phyloP scores from a whole-genome alignment of 2,113 vertebrate species.

The Eurystomus gularis region DNA sequence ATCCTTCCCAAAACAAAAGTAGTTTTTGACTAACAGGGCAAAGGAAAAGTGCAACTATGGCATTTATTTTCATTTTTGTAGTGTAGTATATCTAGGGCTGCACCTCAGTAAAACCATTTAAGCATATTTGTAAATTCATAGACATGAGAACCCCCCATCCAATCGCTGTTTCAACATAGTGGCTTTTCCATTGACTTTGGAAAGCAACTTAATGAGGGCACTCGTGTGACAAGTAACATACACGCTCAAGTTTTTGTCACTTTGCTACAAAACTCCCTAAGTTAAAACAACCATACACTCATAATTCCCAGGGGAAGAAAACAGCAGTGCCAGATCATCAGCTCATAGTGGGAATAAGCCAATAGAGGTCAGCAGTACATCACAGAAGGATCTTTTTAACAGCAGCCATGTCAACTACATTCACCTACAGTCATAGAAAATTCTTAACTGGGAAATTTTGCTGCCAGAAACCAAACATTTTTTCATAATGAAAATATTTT shows the following conservation, averaged over 20 bases:
- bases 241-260: not conserved
- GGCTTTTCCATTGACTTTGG: not conserved
- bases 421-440: not conserved
- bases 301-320: not conserved
- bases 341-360: conserved; percentile 41
- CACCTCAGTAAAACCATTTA: not conserved
- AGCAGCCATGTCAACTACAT: not conserved
- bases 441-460: not conserved
- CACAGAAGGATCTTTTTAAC: not conserved
- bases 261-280: not conserved
- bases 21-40: conserved; percentile 7
- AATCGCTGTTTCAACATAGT: not conserved
- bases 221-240: not conserved
- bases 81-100: accelerated
- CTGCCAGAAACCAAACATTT: not conserved
- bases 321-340: conserved; percentile 12
- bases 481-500: not conserved
- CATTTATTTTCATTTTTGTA: conserved; percentile 12
- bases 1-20: conserved; percentile 10
- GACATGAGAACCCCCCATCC: not conserved
- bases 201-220: not conserved
- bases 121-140: not conserved
- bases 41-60: not conserved
- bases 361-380: conserved; percentile 62
- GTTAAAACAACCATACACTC: not conserved